phyloP scores from a whole-genome alignment of 2,797 vertebrate species.

The Xiphophorus birchmanni region DNA sequence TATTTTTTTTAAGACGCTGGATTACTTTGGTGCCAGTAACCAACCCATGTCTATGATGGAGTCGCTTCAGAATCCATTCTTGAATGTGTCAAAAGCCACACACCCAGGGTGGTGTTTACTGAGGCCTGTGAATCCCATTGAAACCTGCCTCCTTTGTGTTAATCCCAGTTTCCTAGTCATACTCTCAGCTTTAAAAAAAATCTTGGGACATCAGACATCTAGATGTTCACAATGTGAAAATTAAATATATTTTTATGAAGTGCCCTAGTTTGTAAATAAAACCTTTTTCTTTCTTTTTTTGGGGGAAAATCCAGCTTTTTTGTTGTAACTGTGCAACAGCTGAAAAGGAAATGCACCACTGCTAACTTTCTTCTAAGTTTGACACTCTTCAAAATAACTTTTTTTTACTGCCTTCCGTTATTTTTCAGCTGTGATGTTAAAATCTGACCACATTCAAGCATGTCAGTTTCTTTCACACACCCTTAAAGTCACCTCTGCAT shows the following conservation, averaged over 20 bases:
- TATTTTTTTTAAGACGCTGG: background rate
- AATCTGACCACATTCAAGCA: background rate
- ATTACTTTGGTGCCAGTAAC: background rate
- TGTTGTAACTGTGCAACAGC: background rate
- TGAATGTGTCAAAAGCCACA: background rate
- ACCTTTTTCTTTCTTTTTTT: background rate
- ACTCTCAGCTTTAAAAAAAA: background rate
- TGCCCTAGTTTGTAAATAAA: background rate
- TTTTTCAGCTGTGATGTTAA: background rate
- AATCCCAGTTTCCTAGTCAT: background rate
- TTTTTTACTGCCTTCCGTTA: background rate
- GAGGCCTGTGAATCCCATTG: background rate
- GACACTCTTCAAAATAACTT: background rate
- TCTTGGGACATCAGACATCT: background rate
- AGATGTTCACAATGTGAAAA: background rate
- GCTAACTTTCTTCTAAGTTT: background rate
- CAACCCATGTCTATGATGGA: background rate
- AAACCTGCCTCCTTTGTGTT: background rate
- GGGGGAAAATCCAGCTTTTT: background rate
- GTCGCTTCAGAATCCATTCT: background rate
- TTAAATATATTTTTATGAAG: background rate
- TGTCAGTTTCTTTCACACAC: slow-evolving; percentile 13
- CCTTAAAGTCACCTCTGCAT: slow-evolving; percentile 6
- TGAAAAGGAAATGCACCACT: background rate
- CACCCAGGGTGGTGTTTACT: background rate